These are phyloP conservation scores for Patella caerulea DNA, from an alignment of 2,888 invertebrate genomes.

Conservation along the genomic window DNA sequence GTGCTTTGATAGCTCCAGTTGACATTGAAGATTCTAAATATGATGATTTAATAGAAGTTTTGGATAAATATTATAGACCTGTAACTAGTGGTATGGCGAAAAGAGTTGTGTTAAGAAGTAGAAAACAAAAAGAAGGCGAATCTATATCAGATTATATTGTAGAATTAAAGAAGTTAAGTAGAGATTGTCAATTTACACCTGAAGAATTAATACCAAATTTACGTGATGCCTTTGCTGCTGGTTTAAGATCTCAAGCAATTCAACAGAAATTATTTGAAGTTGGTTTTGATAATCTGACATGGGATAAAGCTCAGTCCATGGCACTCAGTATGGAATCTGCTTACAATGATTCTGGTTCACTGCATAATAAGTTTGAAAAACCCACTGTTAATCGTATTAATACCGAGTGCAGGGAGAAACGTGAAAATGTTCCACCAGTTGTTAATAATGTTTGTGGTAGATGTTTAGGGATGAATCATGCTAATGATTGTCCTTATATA, in stretches of 20 bases:
- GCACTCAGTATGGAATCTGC: neutral
- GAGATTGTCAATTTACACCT: conserved; percentile 9
- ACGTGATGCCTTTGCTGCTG: neutral
- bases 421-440: neutral
- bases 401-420: neutral
- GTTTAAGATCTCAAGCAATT: neutral
- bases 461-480: neutral
- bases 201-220: conserved; percentile 1
- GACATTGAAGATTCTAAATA: neutral
- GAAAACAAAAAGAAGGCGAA: neutral
- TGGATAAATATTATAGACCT: neutral
- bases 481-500: no score
- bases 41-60: neutral
- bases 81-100: neutral
- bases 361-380: neutral
- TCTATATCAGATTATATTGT: conserved; percentile 6
- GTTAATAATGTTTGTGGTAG: neutral
- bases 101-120: neutral
- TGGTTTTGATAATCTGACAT: conserved; percentile 9
- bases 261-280: conserved; percentile 6
- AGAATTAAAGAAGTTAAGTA: neutral
- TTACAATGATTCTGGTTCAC: no score
- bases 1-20: neutral
- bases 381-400: neutral
- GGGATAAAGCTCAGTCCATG: neutral